These are phyloP conservation scores for Pseudococcus viburni DNA, from an alignment of 2,888 invertebrate species.

Conservation along the genomic window DNA sequence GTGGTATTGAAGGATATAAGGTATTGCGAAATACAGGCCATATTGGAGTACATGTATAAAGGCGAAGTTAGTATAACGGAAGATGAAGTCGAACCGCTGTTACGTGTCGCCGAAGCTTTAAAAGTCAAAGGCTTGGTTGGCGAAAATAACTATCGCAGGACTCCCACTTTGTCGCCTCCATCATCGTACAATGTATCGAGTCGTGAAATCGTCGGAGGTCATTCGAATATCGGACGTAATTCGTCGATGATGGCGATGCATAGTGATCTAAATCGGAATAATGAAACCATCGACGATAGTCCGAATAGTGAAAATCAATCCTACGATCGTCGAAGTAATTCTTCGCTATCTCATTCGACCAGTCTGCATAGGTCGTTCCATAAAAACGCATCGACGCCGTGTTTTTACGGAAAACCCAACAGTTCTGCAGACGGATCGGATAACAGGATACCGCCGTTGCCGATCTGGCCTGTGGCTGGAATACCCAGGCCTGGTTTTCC, in stretches of 20 bases:
- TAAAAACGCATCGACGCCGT: conserved; percentile 70
- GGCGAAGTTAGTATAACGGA: conserved; percentile 93
- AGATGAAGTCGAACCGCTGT: conserved; percentile 78
- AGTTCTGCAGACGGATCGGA: conserved; percentile 67
- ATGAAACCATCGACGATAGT: neutral
- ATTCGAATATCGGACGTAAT: neutral
- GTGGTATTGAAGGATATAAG: conserved; percentile 82
- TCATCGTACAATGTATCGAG: neutral
- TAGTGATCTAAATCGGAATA: conserved; percentile 67
- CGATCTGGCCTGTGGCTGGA: conserved; percentile 59
- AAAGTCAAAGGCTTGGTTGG: conserved; percentile 78
- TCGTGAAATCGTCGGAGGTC: neutral
- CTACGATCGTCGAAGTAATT: conserved; percentile 67
- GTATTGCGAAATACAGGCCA: conserved; percentile 87
- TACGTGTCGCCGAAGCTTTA: conserved; percentile 76
- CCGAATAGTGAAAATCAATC: conserved; percentile 43
- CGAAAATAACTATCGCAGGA: conserved; percentile 71
- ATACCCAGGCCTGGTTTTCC: conserved; percentile 10
- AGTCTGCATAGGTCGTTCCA: conserved; percentile 67
- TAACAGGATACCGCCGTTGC: conserved; percentile 52
- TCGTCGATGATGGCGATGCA: neutral
- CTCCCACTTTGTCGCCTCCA: conserved; percentile 67
- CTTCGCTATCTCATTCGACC: conserved; percentile 74
- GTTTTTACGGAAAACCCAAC: conserved; percentile 67
- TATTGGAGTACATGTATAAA: conserved; percentile 93